Evolutionary conservation across 2,113 vertebrate species (phyloP), one percentile per base, ranked within the genome.

Genomic region (Platysternon megacephalum): DNA sequence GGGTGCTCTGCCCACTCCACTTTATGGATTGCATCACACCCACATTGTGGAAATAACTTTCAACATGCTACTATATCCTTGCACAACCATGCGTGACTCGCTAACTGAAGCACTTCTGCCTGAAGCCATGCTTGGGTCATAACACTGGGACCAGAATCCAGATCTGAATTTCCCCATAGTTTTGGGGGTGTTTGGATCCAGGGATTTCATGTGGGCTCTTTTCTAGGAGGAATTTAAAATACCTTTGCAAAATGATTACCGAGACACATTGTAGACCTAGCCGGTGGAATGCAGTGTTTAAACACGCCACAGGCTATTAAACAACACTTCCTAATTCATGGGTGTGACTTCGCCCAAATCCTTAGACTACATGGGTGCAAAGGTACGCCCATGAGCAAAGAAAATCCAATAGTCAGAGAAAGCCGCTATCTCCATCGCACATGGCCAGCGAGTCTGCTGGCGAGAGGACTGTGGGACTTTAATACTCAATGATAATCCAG

Each of bases 161-260:
- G n/a, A 85, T 48, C 29, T 29, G 56, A 76, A 87, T 68, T 39
- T 95, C n/a, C 46, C 8, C 22, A 8, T 79, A 48, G 35, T 39
- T 0, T 0, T 2, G 28, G 24, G 22, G 53, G 9, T 58, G 8
- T 32, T 8, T 7, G 11, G 28, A 51, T 22, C 10, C 1, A 44
- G 51, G 24, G 24, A 8, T 58, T 65, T 79, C 49, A 11, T 7
- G 53, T 19, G 6, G 68, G 76, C 65, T 48, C 74, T 16, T 32
- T 1, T 14, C 16, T 35, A 2, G 84, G 65, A 10, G 65, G 65
- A 84, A 35, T 11, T 3, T 6, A 2, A 65, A 91, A 49, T 22
- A 22, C 1, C 11, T 58, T n/a, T 48, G 74, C 26, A 53, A 81
- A 44, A 51, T 49, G 52, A 55, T 61, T 39, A 49, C 3, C 3